Percentiles rank a stretch among this genome's conserved stretches.
Evolutionary conservation across 2,113 vertebrate species (phyloP).

Genomic region (Dolichotis patagonum): DNA sequence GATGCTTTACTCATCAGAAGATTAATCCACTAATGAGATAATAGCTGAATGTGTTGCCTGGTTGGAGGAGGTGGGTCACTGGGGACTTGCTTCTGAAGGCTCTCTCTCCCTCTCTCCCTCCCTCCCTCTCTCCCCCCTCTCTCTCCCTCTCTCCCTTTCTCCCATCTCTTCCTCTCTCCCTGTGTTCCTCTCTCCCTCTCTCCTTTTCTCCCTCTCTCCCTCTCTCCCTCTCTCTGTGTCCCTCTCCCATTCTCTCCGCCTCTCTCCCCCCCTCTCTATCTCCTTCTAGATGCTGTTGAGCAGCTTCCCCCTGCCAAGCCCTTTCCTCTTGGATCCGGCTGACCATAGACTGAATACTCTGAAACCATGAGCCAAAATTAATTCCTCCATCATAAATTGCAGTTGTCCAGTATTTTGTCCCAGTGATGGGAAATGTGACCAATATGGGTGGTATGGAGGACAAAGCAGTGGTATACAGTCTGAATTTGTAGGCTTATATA

Average conservation of each 20-base stretch:
- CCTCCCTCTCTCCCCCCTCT: too few species aligned
- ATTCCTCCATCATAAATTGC: not conserved
- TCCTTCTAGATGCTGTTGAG: not conserved
- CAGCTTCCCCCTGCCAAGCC: not conserved
- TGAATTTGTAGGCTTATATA: rapidly evolving
- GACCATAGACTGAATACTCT: not conserved
- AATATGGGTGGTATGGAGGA: too few species aligned
- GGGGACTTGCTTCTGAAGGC: not conserved
- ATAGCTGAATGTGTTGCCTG: not conserved
- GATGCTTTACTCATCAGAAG: not conserved
- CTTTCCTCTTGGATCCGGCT: not conserved
- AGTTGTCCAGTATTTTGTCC: not conserved
- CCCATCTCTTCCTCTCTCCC: not conserved
- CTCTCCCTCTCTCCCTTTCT: too few species aligned
- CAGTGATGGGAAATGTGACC: not conserved
- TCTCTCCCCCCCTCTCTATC: too few species aligned
- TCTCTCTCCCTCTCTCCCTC: not conserved
- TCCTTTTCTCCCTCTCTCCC: too few species aligned
- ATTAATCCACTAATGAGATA: not conserved
- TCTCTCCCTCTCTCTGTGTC: not conserved
- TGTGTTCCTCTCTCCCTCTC: not conserved
- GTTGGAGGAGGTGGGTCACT: not conserved
- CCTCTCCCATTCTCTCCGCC: not conserved
- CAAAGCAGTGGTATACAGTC: not conserved
- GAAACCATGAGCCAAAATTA: not conserved